A percentile compares a stretch with the other conserved stretches of the same genome.
Evolutionary conservation across 2,888 invertebrate species (phyloP).

Genomic region (Cacoxenus indagator): DNA sequence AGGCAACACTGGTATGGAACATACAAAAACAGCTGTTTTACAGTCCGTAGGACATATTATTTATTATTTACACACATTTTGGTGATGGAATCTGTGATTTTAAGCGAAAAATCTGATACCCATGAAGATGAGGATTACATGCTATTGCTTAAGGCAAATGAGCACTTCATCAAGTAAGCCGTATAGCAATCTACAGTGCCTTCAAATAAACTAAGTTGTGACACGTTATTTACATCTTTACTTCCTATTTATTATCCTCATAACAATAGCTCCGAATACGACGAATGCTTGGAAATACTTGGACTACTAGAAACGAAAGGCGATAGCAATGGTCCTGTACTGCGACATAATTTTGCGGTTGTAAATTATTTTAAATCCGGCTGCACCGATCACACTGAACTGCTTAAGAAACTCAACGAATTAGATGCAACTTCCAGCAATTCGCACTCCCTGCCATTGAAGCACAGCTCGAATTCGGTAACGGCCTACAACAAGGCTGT

Average conservation of each 20-base stretch:
- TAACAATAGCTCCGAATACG: conserved; percentile 54
- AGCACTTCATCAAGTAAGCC: conserved; percentile 65
- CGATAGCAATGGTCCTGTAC: conserved; percentile 53
- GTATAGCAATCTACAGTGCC: no score
- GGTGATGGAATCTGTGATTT: conserved; percentile 47
- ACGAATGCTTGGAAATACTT: conserved; percentile 62
- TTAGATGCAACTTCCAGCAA: conserved; percentile 34
- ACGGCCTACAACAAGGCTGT: conserved; percentile 67
- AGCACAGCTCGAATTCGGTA: conserved; percentile 50
- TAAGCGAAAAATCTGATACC: conserved; percentile 50
- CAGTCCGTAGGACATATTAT: no score
- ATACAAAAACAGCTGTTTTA: conserved; percentile 1
- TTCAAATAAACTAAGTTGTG: no score
- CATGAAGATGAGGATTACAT: conserved; percentile 63
- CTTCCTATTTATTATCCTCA: background rate
- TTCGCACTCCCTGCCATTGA: conserved; percentile 37
- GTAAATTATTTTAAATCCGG: conserved; percentile 84
- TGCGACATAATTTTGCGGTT: conserved; percentile 84
- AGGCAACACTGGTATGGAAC: background rate
- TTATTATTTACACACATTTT: no score
- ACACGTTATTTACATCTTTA: background rate
- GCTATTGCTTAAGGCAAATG: conserved; percentile 64
- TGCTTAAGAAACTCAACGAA: conserved; percentile 78
- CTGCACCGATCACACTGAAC: conserved; percentile 80
- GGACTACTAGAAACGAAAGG: conserved; percentile 59